Conservation (phyloP, 2,797 vertebrate species). For the Nannoperca obscura region DNA sequence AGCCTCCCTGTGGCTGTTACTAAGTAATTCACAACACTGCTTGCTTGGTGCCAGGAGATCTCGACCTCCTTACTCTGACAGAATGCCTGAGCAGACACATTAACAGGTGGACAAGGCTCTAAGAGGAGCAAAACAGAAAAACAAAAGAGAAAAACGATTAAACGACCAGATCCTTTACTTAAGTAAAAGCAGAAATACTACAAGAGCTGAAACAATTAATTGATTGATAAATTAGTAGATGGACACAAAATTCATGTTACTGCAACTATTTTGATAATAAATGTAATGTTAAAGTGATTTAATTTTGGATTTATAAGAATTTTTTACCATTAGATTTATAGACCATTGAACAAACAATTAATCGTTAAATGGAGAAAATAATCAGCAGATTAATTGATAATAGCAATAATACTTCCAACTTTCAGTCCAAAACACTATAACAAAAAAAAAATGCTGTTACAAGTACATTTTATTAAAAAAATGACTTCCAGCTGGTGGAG, state of each 20-base stretch:
- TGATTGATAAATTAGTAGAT: not conserved
- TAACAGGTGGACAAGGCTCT: conserved; percentile 81
- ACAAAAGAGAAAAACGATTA: not conserved
- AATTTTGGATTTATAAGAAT: no score
- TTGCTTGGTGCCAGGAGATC: conserved; percentile 72
- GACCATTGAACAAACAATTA: not conserved
- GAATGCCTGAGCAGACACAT: conserved; percentile 38
- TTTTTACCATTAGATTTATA: no score
- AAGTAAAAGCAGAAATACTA: not conserved
- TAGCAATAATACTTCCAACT: not conserved
- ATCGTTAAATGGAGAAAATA: not conserved
- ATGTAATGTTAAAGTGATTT: not conserved
- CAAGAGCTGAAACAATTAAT: not conserved
- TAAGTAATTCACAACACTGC: conserved; percentile 62
- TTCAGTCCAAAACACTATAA: not conserved
- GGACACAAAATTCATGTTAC: no score
- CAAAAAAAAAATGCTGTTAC: no score
- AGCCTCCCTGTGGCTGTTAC: conserved; percentile 70
- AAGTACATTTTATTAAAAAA: no score
- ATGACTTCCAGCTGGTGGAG: no score
- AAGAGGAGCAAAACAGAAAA: conserved; percentile 14
- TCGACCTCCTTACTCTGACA: conserved; percentile 71
- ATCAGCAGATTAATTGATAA: not conserved
- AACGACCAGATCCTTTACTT: not conserved
- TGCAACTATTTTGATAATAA: not conserved